Base-by-base conservation (phyloP, 1,140 invertebrate species). In the Drosophila prosaltans region DNA sequence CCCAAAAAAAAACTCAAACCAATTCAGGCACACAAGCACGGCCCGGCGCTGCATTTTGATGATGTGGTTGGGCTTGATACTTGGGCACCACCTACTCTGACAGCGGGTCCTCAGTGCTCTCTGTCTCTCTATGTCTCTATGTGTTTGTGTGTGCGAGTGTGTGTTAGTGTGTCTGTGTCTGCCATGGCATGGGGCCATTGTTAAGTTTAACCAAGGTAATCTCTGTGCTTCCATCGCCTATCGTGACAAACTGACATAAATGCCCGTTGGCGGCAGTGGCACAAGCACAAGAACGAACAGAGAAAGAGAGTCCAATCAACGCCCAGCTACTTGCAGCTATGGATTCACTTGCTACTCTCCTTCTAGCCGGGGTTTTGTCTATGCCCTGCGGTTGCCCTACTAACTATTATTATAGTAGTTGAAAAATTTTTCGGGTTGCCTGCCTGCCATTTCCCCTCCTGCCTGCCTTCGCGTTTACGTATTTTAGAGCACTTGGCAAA, bases 131-230 rank as follows among this genome's bases (percentile, higher is more conserved):
- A 21, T 30, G 39, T 48, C 7, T 67, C 21, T 62, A 45, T 26
- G 39, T 61, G 30, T 45, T 10, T 57, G 28, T 16, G n/a, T 21
- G 36, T 32, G 30, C 48, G 28, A 11, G n/a, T 21, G 26, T 32
- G 21, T 40, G 43, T 66, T 24, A 45, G 43, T 48, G 72, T 60
- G 62, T 61, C 68, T 66, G 79, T 82, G 83, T 73, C 69, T 77
- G 83, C 71, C 78, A 66, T 88, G 74, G 74, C 74, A 78, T 69
- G 65, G 77, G 76, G 80, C 83, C 80, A 80, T 88, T 88, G 84
- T 89, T 89, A 89, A 89, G 84, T 89, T 86, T 89, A 89, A 89
- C 84, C 84, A 89, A 89, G 84, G 84, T 89, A 89, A 89, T 89
- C 84, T 89, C 84, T 89, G 71, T 83, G 84, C 84, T 89, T 84